A percentile compares a stretch with the other conserved stretches of the same genome.
These are phyloP conservation scores for Muscicapa striata DNA, from an alignment of 2,797 vertebrate species.

Conservation along the genomic window DNA sequence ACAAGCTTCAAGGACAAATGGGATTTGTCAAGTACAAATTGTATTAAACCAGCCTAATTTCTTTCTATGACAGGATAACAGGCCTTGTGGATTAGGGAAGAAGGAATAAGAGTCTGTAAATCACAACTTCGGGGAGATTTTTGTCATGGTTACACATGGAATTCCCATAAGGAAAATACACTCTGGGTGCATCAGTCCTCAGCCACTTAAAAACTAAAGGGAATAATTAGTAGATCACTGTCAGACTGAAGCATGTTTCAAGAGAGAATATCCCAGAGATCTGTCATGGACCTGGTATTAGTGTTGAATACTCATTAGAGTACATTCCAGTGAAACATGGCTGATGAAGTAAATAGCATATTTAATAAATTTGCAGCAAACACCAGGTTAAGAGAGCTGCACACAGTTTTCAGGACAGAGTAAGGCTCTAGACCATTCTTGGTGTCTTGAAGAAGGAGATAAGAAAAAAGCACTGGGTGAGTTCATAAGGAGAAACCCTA, in stretches of 20 bases:
- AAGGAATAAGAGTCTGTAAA: background rate
- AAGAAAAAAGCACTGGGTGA: background rate
- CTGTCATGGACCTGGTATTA: background rate
- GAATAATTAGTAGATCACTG: background rate
- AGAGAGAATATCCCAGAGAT: background rate
- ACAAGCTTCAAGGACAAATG: slow-evolving; percentile 50
- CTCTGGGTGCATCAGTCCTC: background rate
- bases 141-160: background rate
- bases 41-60: slow-evolving; percentile 43
- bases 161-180: background rate
- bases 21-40: slow-evolving; percentile 61
- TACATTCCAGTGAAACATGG: background rate
- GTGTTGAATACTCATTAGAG: background rate
- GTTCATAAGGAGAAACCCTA: background rate
- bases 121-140: background rate
- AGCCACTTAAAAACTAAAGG: background rate
- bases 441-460: background rate
- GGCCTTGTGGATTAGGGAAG: slow-evolving; percentile 1
- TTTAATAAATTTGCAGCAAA: background rate
- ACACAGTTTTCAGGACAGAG: background rate
- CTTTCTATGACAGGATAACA: slow-evolving; percentile 30
- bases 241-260: background rate
- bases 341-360: background rate
- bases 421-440: background rate
- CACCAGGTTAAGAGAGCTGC: background rate